Evolutionary conservation across 2,888 invertebrate genomes (phyloP).

Genomic region (Pegoplata infirma): DNA sequence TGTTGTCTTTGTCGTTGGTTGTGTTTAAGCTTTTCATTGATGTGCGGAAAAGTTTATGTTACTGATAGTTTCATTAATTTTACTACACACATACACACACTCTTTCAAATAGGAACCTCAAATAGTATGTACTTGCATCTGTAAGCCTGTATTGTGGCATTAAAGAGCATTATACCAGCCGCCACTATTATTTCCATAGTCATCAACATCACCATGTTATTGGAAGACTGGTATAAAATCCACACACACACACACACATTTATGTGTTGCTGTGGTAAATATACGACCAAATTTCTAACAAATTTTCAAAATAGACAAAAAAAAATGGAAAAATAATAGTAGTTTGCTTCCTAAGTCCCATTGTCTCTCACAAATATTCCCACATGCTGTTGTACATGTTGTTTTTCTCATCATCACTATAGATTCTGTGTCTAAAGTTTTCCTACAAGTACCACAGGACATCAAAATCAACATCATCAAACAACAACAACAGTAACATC

Average conservation of each 20-base stretch:
- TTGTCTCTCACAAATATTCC: constrained; percentile 53
- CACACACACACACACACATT: constrained; percentile 15
- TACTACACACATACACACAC: constrained; percentile 16
- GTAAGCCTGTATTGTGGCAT: constrained; percentile 5
- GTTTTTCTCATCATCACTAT: constrained; percentile 54
- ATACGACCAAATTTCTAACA: constrained; percentile 58
- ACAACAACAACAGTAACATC: constrained; percentile 54
- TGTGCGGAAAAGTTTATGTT: constrained; percentile 60
- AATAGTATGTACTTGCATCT: too few species aligned
- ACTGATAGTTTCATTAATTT: constrained; percentile 62
- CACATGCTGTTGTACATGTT: constrained; percentile 53
- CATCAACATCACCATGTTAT: constrained; percentile 59
- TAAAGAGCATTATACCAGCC: constrained; percentile 38
- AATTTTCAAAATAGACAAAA: constrained; percentile 49
- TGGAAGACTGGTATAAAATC: constrained; percentile 56
- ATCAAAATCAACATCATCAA: constrained; percentile 51
- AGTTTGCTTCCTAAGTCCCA: constrained; percentile 8
- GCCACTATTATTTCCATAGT: constrained; percentile 61
- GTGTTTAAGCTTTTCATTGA: constrained; percentile 59
- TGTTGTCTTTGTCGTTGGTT: constrained; percentile 30
- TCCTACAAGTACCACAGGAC: constrained; percentile 34
- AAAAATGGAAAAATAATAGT: constrained; percentile 6
- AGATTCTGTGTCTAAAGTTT: constrained; percentile 27
- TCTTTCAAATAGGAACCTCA: background rate
- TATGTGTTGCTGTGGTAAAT: constrained; percentile 27